Evolutionary conservation across 2,888 invertebrate species (phyloP), one percentile per base, ranked within the genome.

Genomic region (Caenorhabditis imperialis): DNA sequence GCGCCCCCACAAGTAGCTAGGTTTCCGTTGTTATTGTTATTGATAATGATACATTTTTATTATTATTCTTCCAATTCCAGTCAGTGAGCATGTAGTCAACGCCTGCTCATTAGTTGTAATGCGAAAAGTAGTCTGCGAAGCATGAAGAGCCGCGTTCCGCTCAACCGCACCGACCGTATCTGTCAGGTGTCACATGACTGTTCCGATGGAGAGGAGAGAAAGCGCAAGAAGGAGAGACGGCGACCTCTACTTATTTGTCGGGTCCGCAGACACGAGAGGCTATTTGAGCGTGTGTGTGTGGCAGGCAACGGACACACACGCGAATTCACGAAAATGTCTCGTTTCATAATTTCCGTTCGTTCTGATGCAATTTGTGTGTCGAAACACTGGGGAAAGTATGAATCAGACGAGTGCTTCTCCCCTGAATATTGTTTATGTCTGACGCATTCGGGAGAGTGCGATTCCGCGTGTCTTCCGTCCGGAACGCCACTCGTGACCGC

Each of bases 1-100:
- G 20, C 47, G 22, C 35, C 20, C 25, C 35, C 44, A 44, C 16
- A 14, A 23, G 38, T 40, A 54, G 37, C 14, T 60, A 54, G 60
- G 40, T 54, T 50, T 60, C 33, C 40, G 33, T 47, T 69, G 60
- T 69, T 69, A 38, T 55, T 67, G 44, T 67, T 53, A 18, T 45
- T 40, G 25, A 54, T 51, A 35, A 58, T 47, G 25, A 45, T 53
- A 57, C 42, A 45, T 35, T 16, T 27, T 51, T 20, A 23, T 54
- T n/a, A 12, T n/a, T n/a, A 18, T 35, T 35, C 16, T 16, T 8
- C 37, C n/a, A n/a, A n/a, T n/a, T n/a, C n/a, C n/a, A n/a, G n/a
- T n/a, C n/a, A n/a, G n/a, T n/a, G n/a, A n/a, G n/a, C n/a, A n/a
- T n/a, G n/a, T n/a, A n/a, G n/a, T n/a, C n/a, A n/a, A n/a, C n/a